Evolutionary conservation across 1,140 invertebrate species (phyloP).

Genomic region (Drosophila bocqueti): DNA sequence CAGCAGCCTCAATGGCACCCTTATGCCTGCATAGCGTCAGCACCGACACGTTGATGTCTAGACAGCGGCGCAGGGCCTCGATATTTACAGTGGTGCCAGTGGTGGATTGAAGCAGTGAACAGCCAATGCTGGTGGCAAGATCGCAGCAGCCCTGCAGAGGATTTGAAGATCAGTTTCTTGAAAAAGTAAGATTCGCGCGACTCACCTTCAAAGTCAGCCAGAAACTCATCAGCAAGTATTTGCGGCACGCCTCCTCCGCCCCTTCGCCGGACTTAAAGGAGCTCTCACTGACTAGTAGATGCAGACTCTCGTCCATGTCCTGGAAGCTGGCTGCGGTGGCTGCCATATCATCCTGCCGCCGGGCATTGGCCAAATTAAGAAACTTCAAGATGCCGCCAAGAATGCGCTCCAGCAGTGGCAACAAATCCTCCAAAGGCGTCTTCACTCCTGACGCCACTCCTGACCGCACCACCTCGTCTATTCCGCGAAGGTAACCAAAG

Average conservation of each 20-base stretch:
- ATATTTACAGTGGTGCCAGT: background rate
- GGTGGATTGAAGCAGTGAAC: conserved; percentile 22
- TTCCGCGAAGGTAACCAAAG: conserved; percentile 61
- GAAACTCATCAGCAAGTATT: conserved; percentile 90
- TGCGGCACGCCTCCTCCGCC: conserved; percentile 86
- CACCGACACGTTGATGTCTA: conserved; percentile 87
- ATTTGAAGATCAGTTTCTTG: background rate
- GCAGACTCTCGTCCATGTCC: conserved; percentile 87
- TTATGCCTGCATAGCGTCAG: conserved; percentile 91
- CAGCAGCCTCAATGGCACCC: conserved; percentile 92
- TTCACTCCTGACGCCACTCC: background rate
- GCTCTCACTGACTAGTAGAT: conserved; percentile 85
- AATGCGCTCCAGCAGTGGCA: conserved; percentile 57
- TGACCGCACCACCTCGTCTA: conserved; percentile 53
- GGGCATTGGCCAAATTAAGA: conserved; percentile 63
- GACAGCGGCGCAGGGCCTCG: conserved; percentile 84
- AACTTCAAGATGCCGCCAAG: conserved; percentile 56
- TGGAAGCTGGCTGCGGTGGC: conserved; percentile 86
- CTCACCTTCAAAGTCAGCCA: conserved; percentile 92
- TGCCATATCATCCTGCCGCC: background rate
- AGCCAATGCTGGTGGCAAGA: conserved; percentile 73
- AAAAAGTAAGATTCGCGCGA: background rate
- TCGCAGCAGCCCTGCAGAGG: conserved; percentile 63
- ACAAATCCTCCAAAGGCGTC: conserved; percentile 11
- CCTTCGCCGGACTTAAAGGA: conserved; percentile 59